Conservation (phyloP, 2,888 invertebrate genomes). For the Barypeithes pellucidus region DNA sequence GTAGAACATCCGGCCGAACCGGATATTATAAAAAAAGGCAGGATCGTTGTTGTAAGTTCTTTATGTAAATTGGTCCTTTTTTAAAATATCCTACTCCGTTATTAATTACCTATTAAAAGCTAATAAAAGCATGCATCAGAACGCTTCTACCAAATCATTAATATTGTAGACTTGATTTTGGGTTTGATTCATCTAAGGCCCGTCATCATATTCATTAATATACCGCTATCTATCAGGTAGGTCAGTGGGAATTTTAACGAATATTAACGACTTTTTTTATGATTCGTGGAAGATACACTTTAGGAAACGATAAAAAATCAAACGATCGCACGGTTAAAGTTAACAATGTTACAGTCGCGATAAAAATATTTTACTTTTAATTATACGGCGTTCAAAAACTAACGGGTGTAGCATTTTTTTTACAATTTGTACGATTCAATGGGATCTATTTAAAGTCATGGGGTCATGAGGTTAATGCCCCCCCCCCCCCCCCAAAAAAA, state of each 20-base stretch:
- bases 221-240: conserved; percentile 32
- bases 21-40: too few relatives aligned
- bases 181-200: conserved; percentile 31
- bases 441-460: too few relatives aligned
- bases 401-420: too few relatives aligned
- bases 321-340: conserved; percentile 1
- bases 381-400: too few relatives aligned
- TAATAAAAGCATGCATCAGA: conserved; percentile 5
- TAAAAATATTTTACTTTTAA: too few relatives aligned
- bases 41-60: too few relatives aligned
- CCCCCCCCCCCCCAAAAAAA: too few relatives aligned
- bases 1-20: too few relatives aligned
- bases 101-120: neutral
- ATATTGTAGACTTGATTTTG: conserved; percentile 29
- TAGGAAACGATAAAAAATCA: conserved; percentile 7
- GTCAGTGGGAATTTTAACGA: conserved; percentile 32
- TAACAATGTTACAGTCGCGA: neutral
- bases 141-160: neutral
- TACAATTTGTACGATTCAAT: too few relatives aligned
- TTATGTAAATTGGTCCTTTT: too few relatives aligned
- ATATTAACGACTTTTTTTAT: conserved; percentile 12
- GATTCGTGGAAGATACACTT: conserved; percentile 1
- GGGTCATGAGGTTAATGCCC: too few relatives aligned
- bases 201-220: conserved; percentile 43
- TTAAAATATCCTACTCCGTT: too few relatives aligned